Conservation (phyloP, 1,140 invertebrate species). For the Ceratosolen fusciceps region DNA sequence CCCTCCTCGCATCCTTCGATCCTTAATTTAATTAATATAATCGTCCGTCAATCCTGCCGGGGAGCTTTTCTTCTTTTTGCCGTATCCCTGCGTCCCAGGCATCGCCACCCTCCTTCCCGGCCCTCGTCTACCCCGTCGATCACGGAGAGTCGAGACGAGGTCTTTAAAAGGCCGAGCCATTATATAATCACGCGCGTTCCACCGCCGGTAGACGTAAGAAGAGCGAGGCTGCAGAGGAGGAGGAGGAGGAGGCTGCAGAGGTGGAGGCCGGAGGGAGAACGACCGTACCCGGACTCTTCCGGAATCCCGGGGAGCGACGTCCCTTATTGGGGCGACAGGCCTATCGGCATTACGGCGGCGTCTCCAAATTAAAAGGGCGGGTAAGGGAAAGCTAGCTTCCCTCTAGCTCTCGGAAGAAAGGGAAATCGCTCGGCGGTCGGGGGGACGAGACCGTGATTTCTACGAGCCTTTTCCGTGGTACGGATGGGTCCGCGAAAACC, state of each 20-base stretch:
- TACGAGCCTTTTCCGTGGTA: conserved; percentile 1
- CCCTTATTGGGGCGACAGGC: background rate
- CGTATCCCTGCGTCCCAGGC: background rate
- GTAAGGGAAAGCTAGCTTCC: background rate
- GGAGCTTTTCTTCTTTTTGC: background rate
- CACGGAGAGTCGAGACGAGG: no score
- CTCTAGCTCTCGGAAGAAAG: background rate
- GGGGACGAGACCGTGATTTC: no score
- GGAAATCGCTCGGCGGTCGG: background rate
- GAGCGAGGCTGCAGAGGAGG: no score
- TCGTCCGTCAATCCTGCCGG: background rate
- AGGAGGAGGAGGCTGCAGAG: no score
- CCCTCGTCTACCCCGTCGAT: no score
- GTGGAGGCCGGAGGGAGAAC: no score
- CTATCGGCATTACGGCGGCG: background rate
- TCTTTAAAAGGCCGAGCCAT: background rate
- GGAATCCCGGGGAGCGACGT: background rate
- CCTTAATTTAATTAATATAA: conserved; percentile 44
- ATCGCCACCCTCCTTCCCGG: no score
- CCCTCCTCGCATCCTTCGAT: background rate
- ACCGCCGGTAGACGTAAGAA: no score
- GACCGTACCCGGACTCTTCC: no score
- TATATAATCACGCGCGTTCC: background rate
- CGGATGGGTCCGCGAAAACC: conserved; percentile 24
- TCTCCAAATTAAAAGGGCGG: no score